Evolutionary conservation across 2,113 vertebrate species (phyloP).

Genomic region (Eonycteris spelaea): DNA sequence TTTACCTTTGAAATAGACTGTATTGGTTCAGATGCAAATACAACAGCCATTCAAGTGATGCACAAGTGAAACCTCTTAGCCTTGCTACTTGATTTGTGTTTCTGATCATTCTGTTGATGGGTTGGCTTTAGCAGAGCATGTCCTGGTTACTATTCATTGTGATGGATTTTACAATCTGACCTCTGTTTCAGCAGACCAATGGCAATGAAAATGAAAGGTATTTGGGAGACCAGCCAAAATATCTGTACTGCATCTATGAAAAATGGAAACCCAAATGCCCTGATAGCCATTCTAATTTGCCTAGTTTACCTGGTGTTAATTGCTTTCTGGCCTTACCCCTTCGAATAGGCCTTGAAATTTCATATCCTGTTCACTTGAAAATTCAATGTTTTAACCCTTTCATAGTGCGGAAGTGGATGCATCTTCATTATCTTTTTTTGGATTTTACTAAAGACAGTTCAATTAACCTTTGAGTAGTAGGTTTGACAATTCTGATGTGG

Average conservation of each 20-base stretch:
- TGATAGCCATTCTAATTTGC: constrained; percentile 58
- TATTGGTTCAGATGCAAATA: neutral
- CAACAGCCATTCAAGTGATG: neutral
- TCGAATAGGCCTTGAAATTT: constrained; percentile 59
- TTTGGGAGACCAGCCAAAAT: constrained; percentile 51
- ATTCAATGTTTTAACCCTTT: constrained; percentile 51
- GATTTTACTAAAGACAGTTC: constrained; percentile 34
- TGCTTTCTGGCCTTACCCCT: constrained; percentile 55
- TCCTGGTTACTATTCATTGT: constrained; percentile 47
- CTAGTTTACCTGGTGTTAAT: constrained; percentile 65
- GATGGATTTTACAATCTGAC: constrained; percentile 49
- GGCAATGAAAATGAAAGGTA: constrained; percentile 57
- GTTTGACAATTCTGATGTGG: constrained; percentile 28
- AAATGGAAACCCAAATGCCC: constrained; percentile 53
- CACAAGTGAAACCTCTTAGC: neutral
- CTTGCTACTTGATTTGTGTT: constrained; percentile 54
- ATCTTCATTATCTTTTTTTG: constrained; percentile 22
- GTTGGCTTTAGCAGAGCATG: constrained; percentile 31
- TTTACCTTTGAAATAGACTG: neutral
- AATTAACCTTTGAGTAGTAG: constrained; percentile 44
- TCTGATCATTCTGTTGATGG: constrained; percentile 52
- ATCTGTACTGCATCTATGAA: constrained; percentile 38
- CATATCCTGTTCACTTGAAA: constrained; percentile 11
- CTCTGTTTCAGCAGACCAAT: neutral
- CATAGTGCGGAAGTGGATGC: neutral